Evolutionary conservation across 1,140 invertebrate genomes (phyloP).

Genomic region (Cotesia typhae): DNA sequence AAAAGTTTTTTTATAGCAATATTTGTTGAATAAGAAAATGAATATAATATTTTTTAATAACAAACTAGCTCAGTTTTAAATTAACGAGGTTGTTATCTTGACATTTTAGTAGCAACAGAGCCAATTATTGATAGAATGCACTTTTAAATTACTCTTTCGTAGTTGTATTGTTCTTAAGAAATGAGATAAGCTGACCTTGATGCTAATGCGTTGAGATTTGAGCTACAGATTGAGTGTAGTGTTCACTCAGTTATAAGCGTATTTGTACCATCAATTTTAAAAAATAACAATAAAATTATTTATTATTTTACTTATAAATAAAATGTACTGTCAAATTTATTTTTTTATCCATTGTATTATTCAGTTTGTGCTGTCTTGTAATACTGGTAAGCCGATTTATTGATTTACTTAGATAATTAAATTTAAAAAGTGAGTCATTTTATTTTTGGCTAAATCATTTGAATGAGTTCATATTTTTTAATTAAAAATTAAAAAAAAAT

Average conservation of each 20-base stretch:
- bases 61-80: slow-evolving; percentile 3
- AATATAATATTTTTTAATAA: background rate
- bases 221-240: slow-evolving; percentile 4
- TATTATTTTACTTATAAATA: slow-evolving; percentile 6
- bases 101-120: slow-evolving; percentile 14
- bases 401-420: background rate
- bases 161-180: slow-evolving; percentile 20
- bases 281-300: background rate
- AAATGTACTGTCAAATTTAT: slow-evolving; percentile 7
- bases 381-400: background rate
- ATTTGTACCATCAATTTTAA: background rate
- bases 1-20: no score
- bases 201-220: background rate
- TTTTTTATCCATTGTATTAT: slow-evolving; percentile 8
- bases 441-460: no score
- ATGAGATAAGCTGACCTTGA: slow-evolving; percentile 20
- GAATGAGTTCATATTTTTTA: no score
- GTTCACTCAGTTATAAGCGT: background rate
- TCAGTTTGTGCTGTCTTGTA: background rate
- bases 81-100: slow-evolving; percentile 16
- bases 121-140: slow-evolving; percentile 2
- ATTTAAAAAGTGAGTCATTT: background rate
- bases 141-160: slow-evolving; percentile 7
- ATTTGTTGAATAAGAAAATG: no score
- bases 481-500: no score